A percentile compares a stretch with the other conserved stretches of the same genome.
These are phyloP conservation scores for Agelastica alni DNA, from an alignment of 2,888 invertebrate genomes.

Conservation along the genomic window DNA sequence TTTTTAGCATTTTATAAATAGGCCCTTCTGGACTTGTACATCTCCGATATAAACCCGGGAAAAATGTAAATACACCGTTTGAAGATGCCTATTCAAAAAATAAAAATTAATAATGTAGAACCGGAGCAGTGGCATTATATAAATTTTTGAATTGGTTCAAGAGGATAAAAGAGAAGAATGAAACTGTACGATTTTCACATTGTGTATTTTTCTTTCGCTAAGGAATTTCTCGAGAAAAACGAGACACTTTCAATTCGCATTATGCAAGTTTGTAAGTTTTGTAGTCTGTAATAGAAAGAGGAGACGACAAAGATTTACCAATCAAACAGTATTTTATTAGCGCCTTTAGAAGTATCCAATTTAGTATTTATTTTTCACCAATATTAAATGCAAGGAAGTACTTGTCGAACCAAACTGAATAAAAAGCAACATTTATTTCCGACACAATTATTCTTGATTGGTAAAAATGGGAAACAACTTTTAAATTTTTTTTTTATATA, in stretches of 20 bases:
- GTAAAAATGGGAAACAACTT: too few species aligned
- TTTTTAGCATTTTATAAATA: too few species aligned
- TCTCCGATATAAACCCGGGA: slow-evolving; percentile 1
- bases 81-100: slow-evolving; percentile 18
- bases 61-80: slow-evolving; percentile 19
- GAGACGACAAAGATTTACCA: background rate
- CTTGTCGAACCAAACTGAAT: too few species aligned
- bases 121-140: slow-evolving; percentile 16
- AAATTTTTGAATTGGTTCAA: slow-evolving; percentile 22
- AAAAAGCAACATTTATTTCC: too few species aligned
- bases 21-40: background rate
- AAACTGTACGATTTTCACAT: background rate
- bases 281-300: background rate
- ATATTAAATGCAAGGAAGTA: too few species aligned
- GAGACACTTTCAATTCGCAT: background rate
- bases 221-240: background rate
- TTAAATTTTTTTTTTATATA: too few species aligned
- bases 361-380: background rate
- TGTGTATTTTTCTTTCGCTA: background rate
- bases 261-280: slow-evolving; percentile 9
- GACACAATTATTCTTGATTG: too few species aligned
- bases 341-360: background rate
- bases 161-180: slow-evolving; percentile 3
- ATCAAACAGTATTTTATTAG: background rate
- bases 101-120: slow-evolving; percentile 30